Conservation (phyloP, 2,113 vertebrate species). For the Gallinago undulata region DNA sequence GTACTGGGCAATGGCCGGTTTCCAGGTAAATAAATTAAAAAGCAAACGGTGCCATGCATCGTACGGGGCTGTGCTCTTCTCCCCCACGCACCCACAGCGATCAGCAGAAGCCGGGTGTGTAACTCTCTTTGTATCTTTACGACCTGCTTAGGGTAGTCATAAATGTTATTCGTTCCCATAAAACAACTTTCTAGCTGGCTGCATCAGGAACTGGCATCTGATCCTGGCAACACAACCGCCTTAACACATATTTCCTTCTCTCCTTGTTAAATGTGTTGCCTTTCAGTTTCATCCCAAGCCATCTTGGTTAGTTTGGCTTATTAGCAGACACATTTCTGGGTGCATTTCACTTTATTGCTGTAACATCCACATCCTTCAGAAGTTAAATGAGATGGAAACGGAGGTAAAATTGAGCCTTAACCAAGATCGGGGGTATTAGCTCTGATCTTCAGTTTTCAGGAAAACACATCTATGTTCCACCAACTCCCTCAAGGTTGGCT, state of each 20-base stretch:
- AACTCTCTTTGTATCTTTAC: conserved; percentile 28
- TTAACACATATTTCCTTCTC: conserved; percentile 40
- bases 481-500: neutral
- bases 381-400: conserved; percentile 31
- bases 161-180: conserved; percentile 41
- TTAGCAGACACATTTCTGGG: conserved; percentile 29
- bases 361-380: conserved; percentile 1
- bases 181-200: conserved; percentile 41
- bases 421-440: neutral
- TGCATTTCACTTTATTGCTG: conserved; percentile 19
- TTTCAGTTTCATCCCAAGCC: conserved; percentile 29
- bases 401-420: conserved; percentile 18
- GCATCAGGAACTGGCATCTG: conserved; percentile 32
- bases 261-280: conserved; percentile 30
- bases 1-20: neutral
- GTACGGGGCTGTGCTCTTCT: neutral
- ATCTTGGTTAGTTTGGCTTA: neutral
- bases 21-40: neutral
- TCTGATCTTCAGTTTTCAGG: neutral
- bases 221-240: neutral
- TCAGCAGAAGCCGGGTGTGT: neutral
- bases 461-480: neutral
- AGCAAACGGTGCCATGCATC: neutral
- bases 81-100: neutral
- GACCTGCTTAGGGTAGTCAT: conserved; percentile 19